Percentiles rank a stretch among this genome's conserved stretches.
Evolutionary conservation across 1,140 invertebrate species (phyloP).

Genomic region (Zaprionus davidi): DNA sequence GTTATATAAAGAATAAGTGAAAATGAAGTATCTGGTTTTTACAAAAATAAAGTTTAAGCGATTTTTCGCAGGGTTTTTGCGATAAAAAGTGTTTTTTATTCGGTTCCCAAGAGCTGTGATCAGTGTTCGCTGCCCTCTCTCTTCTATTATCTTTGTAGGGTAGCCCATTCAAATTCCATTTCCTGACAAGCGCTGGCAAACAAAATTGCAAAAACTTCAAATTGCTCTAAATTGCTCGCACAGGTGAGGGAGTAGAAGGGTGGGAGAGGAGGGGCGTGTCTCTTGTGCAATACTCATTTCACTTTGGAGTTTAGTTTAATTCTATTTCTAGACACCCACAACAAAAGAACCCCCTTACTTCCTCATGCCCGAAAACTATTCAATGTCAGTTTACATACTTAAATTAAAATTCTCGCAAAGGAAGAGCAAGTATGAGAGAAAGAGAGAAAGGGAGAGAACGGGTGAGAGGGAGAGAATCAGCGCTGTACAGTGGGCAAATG

Average conservation of each 20-base stretch:
- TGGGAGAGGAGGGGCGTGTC: background rate
- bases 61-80: no score
- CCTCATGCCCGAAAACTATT: conserved; percentile 62
- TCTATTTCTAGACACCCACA: conserved; percentile 56
- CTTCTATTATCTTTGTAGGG: background rate
- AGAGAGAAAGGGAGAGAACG: conserved; percentile 21
- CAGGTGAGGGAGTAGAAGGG: background rate
- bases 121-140: background rate
- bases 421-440: conserved; percentile 21
- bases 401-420: conserved; percentile 79
- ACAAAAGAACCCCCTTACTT: conserved; percentile 40
- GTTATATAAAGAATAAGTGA: no score
- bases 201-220: conserved; percentile 59
- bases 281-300: conserved; percentile 5
- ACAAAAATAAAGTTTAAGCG: no score
- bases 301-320: conserved; percentile 25
- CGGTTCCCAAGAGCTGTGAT: background rate
- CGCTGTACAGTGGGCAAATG: conserved; percentile 46
- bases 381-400: conserved; percentile 83
- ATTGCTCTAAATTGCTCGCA: conserved; percentile 62
- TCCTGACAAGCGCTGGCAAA: conserved; percentile 61
- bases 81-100: background rate
- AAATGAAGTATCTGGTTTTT: no score
- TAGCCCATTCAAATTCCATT: conserved; percentile 47
- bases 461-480: conserved; percentile 24